Percentiles rank a stretch among this genome's conserved stretches.
phyloP scores from a whole-genome alignment of 2,888 invertebrate genomes.

The Lycia hirtaria region DNA sequence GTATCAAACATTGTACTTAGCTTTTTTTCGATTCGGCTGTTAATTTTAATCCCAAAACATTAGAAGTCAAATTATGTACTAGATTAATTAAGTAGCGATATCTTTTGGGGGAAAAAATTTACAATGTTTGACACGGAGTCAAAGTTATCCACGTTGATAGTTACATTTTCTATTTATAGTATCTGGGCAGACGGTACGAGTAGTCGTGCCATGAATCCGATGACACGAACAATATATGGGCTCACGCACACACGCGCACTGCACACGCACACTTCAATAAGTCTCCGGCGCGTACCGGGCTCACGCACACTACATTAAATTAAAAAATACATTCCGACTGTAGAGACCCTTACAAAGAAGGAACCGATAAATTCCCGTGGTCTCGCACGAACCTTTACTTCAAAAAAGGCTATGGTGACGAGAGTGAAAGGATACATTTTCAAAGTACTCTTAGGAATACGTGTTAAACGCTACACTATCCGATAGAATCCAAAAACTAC shows the following conservation, averaged over 20 bases:
- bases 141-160: no score
- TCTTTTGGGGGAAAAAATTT: no score
- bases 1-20: no score
- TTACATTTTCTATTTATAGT: conserved; percentile 33
- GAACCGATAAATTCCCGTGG: conserved; percentile 60
- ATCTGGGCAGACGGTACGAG: conserved; percentile 61
- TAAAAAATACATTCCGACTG: conserved; percentile 28
- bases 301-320: conserved; percentile 25
- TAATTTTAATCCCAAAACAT: no score
- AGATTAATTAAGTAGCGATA: no score
- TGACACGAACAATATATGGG: conserved; percentile 44
- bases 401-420: conserved; percentile 27
- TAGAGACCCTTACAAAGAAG: conserved; percentile 45
- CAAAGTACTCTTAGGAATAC: conserved; percentile 57
- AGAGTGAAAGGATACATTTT: conserved; percentile 37
- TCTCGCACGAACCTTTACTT: conserved; percentile 48
- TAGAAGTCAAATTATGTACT: no score
- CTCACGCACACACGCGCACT: conserved; percentile 39
- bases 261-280: conserved; percentile 47
- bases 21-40: no score
- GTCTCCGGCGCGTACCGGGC: conserved; percentile 40
- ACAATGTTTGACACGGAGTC: no score
- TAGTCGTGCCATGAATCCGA: conserved; percentile 65
- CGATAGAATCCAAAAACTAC: conserved; percentile 52
- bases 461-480: conserved; percentile 22